Evolutionary conservation across 2,888 invertebrate genomes (phyloP).

Genomic region (Tetragonisca angustula): DNA sequence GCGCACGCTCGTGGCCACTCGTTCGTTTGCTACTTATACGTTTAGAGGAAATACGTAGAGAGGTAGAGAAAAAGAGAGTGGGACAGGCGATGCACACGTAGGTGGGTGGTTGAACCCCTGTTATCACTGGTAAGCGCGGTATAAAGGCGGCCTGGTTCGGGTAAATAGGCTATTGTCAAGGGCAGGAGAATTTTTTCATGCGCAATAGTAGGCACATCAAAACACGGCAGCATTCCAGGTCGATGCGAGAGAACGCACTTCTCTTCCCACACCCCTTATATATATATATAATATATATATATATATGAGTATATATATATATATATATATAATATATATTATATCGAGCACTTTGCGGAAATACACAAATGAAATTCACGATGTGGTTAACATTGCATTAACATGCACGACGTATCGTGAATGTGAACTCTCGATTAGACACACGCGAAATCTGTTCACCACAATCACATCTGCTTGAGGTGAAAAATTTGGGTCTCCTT

Average conservation of each 20-base stretch:
- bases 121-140: constrained; percentile 69
- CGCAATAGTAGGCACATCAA: constrained; percentile 81
- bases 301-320: too few relatives aligned
- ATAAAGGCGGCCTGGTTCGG: constrained; percentile 56
- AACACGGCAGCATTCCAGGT: constrained; percentile 71
- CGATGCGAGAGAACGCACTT: constrained; percentile 65
- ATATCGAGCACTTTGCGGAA: constrained; percentile 51
- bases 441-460: constrained; percentile 58
- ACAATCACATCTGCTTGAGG: constrained; percentile 69
- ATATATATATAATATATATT: too few relatives aligned
- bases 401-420: constrained; percentile 38
- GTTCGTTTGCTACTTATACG: constrained; percentile 36
- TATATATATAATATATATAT: constrained; percentile 5
- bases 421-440: constrained; percentile 7
- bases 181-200: constrained; percentile 82
- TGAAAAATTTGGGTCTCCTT: constrained; percentile 65
- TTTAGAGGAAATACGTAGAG: constrained; percentile 63
- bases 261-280: constrained; percentile 59
- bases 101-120: constrained; percentile 76
- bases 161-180: constrained; percentile 81
- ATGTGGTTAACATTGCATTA: constrained; percentile 47
- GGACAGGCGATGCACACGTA: constrained; percentile 63
- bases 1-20: constrained; percentile 41
- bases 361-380: constrained; percentile 40
- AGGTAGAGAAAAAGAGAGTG: constrained; percentile 70